A percentile compares a stretch with the other conserved stretches of the same genome.
Evolutionary conservation across 1,140 invertebrate species (phyloP).

Genomic region (Cardiocondyla obscurior): DNA sequence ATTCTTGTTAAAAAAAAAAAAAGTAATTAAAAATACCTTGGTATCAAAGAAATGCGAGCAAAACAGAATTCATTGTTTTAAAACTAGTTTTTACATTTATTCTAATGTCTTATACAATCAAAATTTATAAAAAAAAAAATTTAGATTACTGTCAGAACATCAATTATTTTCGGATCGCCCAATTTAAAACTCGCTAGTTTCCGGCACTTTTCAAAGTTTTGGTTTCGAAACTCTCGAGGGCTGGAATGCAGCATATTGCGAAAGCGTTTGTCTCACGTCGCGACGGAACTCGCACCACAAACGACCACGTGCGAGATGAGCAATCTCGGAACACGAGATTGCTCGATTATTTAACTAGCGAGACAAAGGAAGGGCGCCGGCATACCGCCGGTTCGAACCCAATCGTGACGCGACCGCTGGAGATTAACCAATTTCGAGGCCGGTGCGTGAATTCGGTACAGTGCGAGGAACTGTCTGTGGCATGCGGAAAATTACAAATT

Average conservation of each 20-base stretch:
- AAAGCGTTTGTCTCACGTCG: background rate
- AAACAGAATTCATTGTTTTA: background rate
- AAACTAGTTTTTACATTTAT: background rate
- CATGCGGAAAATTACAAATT: conserved; percentile 33
- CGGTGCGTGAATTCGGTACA: conserved; percentile 7
- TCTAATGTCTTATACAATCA: background rate
- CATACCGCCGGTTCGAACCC: background rate
- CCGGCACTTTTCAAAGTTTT: background rate
- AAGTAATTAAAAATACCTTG: background rate
- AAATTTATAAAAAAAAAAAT: background rate
- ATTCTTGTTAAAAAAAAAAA: background rate
- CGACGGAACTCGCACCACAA: conserved; percentile 20
- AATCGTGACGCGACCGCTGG: conserved; percentile 37
- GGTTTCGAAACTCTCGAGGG: background rate
- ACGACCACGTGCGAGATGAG: conserved; percentile 31
- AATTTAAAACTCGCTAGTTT: background rate
- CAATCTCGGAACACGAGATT: conserved; percentile 48
- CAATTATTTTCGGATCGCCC: background rate
- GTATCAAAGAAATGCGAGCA: background rate
- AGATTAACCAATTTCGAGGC: conserved; percentile 49
- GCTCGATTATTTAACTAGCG: conserved; percentile 45
- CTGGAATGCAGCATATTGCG: background rate
- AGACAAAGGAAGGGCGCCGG: conserved; percentile 30
- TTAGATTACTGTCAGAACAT: background rate
- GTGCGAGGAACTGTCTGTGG: background rate